Percentiles rank a stretch among this genome's conserved stretches.
These are phyloP conservation scores for Drosophila cracens DNA, from an alignment of 2,888 invertebrate species.

Conservation along the genomic window DNA sequence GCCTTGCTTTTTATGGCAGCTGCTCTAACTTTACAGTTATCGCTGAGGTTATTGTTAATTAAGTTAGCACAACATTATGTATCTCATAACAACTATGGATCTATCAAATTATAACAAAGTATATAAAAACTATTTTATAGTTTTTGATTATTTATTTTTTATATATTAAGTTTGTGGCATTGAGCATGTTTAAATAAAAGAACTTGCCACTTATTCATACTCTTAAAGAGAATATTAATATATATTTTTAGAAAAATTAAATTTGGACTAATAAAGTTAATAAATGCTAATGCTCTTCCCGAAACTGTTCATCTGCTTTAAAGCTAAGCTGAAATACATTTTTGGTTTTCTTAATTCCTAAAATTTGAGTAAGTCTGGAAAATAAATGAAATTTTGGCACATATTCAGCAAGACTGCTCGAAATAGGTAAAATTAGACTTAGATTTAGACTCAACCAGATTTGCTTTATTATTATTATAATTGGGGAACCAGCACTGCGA, in stretches of 20 bases:
- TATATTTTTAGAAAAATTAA: too few species aligned
- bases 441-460: not conserved
- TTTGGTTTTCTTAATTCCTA: not conserved
- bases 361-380: not conserved
- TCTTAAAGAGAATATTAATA: too few species aligned
- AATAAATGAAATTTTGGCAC: accelerated
- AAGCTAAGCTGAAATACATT: not conserved
- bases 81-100: too few species aligned
- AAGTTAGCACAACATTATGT: not conserved
- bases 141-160: too few species aligned
- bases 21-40: not conserved
- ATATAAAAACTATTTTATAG: not conserved
- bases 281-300: too few species aligned
- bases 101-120: too few species aligned
- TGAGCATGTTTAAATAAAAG: not conserved
- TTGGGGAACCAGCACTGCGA: too few species aligned
- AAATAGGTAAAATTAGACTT: not conserved
- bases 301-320: too few species aligned
- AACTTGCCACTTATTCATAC: not conserved
- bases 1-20: not conserved
- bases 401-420: not conserved
- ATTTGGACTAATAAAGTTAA: too few species aligned
- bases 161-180: not conserved
- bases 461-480: not conserved
- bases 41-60: not conserved